These are phyloP conservation scores for Cydia strobilella DNA, from an alignment of 1,140 invertebrate genomes.

Conservation along the genomic window DNA sequence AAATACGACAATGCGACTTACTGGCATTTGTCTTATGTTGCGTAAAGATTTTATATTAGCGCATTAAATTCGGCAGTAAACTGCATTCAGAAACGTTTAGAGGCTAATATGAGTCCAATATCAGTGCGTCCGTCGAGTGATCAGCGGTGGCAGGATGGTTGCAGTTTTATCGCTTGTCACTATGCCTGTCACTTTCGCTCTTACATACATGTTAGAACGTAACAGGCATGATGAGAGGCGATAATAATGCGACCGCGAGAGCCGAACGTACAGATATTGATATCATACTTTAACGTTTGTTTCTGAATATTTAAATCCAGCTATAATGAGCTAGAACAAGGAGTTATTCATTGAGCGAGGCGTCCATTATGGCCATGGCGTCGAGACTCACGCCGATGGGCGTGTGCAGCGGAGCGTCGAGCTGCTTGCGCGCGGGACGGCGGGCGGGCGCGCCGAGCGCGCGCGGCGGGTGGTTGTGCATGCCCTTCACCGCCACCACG, in stretches of 20 bases:
- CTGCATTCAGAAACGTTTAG: no score
- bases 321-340: not conserved
- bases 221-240: no score
- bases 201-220: no score
- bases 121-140: not conserved
- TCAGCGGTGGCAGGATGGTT: no score
- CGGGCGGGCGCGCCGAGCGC: slow-evolving; percentile 46
- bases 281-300: not conserved
- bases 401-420: slow-evolving; percentile 30
- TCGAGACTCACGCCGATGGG: slow-evolving; percentile 12
- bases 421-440: slow-evolving; percentile 38
- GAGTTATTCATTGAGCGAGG: slow-evolving; percentile 32
- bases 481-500: slow-evolving; percentile 75
- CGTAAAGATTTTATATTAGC: not conserved
- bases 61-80: not conserved
- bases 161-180: no score
- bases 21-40: not conserved
- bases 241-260: no score
- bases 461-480: slow-evolving; percentile 76
- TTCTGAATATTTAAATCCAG: not conserved
- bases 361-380: slow-evolving; percentile 32
- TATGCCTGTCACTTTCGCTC: no score
- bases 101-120: not conserved
- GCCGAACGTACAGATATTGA: not conserved
- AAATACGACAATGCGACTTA: not conserved